phyloP scores from a whole-genome alignment of 2,113 vertebrate species.

The Tursiops truncatus region DNA sequence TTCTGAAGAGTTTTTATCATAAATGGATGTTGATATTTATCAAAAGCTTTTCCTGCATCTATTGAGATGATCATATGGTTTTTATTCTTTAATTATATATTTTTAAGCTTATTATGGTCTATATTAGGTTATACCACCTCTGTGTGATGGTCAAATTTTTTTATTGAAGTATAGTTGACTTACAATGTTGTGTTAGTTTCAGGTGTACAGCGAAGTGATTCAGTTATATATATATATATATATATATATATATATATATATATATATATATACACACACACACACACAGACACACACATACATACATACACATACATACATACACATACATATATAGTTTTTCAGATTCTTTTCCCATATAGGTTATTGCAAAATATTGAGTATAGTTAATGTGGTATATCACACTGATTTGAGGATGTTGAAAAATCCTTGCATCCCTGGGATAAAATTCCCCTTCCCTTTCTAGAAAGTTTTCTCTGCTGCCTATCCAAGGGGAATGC shows the following conservation, averaged over 20 bases:
- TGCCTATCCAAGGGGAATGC: background rate
- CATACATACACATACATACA: too few relatives aligned
- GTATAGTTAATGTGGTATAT: too few relatives aligned
- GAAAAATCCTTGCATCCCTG: too few relatives aligned
- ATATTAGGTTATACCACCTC: background rate
- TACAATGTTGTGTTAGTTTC: background rate
- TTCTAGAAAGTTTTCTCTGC: background rate
- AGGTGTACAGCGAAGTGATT: background rate
- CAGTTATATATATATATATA: background rate
- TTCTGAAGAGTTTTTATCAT: too few relatives aligned
- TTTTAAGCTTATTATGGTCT: background rate
- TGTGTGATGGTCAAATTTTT: background rate
- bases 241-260: too few relatives aligned
- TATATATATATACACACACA: too few relatives aligned
- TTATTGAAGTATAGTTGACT: background rate
- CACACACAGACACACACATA: fast-evolving
- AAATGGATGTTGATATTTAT: background rate
- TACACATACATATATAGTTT: too few relatives aligned
- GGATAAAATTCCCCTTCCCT: too few relatives aligned
- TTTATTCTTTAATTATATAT: background rate
- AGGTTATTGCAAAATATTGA: too few relatives aligned
- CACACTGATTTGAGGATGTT: too few relatives aligned
- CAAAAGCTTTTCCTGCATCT: background rate
- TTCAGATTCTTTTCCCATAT: too few relatives aligned
- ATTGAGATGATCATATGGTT: background rate